Conservation (phyloP, 35 echinoderm and acorn worm species). For the Lytechinus variegatus region DNA sequence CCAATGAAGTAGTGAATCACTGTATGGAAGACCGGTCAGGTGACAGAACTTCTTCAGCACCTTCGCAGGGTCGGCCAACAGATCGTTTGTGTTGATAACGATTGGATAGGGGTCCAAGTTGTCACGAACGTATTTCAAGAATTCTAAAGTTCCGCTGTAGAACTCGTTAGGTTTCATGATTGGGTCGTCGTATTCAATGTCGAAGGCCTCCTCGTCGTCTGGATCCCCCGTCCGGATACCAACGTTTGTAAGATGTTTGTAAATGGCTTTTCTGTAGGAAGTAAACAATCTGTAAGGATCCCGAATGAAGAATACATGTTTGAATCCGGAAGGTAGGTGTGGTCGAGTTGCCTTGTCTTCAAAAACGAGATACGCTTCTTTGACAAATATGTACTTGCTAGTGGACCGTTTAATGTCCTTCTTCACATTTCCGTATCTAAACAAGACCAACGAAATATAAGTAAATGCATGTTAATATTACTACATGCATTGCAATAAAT, state of each 20-base stretch:
- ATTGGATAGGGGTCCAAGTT: slow-evolving; percentile 51
- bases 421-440: background rate
- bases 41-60: slow-evolving; percentile 56
- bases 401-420: background rate
- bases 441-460: background rate
- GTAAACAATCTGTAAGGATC: slow-evolving; percentile 53
- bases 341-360: background rate
- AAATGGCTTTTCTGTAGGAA: slow-evolving; percentile 51
- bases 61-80: slow-evolving; percentile 43
- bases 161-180: background rate
- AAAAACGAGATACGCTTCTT: background rate
- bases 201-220: background rate
- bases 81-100: slow-evolving; percentile 64
- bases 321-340: slow-evolving; percentile 56
- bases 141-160: background rate
- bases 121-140: slow-evolving; percentile 31
- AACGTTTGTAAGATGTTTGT: background rate
- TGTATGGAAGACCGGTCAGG: slow-evolving; percentile 38
- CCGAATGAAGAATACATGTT: slow-evolving; percentile 65
- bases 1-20: slow-evolving; percentile 55
- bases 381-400: background rate
- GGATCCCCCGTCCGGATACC: background rate
- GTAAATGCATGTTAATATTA: no score
- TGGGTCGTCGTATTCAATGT: background rate
- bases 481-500: no score